Evolutionary conservation across 1,140 invertebrate species (phyloP), one percentile per base, ranked within the genome.

Genomic region (Pseudomyrmex concolor): DNA sequence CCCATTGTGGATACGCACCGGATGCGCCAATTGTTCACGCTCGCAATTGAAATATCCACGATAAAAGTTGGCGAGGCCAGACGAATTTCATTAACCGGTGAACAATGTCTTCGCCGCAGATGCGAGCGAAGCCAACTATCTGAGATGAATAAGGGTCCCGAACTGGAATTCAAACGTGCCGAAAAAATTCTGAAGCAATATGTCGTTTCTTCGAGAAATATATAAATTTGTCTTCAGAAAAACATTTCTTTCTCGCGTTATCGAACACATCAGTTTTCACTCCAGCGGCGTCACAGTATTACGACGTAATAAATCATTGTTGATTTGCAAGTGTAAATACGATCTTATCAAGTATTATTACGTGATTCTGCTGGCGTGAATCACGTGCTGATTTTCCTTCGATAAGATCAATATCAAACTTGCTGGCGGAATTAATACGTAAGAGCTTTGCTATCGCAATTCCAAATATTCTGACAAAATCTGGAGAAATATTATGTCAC

Each of bases 201-300:
- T 60, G 81, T 78, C 60, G 73, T 72, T 63, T 73, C 80, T 51
- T 34, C 34, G 34, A 80, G 85, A 72, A 86, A 87, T 87, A 64
- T 60, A 51, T 55, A 68, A 68, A 66, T 85, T 67, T 50, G 50
- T 59, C 0, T 50, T 25, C 1, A 2, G 2, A 59, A 59, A 80
- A 12, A 2, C 2, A 22, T 60, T 48, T 17, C 12, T 59, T 60
- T 8, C 34, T 34, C 34, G 5, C 12, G 19, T 45, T 2, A 19
- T 34, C 8, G 12, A 71, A 8, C n/a, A 25, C 2, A 15, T 59
- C 13, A 13, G 25, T 51, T 15, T 34, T 66, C 9, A 48, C 8
- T 2, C 3, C 50, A 48, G 60, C 62, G 54, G 12, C 22, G 4
- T 1, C 13, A 45, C 13, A 45, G 17, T 9, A 19, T 15, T 34